phyloP scores from a whole-genome alignment of 2,888 invertebrate species.

The Rhimphoctona megacephalus region DNA sequence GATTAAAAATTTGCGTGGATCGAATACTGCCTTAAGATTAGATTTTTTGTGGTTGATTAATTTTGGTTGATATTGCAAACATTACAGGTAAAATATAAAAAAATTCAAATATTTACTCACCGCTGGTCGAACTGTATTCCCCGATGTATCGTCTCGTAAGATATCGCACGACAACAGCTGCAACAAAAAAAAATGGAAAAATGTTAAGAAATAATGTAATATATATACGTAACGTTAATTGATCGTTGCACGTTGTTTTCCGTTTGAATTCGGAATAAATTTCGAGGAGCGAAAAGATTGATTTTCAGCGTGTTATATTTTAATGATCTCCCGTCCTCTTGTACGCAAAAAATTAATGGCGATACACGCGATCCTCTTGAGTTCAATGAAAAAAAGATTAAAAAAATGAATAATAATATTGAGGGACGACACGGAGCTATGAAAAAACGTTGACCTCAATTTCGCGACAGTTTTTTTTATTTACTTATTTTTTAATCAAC shows the following conservation, averaged over 20 bases:
- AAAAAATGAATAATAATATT: conserved; percentile 24
- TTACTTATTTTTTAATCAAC: conserved; percentile 35
- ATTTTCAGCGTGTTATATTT: conserved; percentile 51
- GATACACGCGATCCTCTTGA: not conserved
- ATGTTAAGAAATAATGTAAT: not conserved
- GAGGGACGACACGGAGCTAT: conserved; percentile 18
- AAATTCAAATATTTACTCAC: conserved; percentile 85
- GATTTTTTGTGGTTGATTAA: not conserved
- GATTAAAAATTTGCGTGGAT: not conserved
- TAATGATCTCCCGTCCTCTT: conserved; percentile 45
- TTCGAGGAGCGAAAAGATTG: conserved; percentile 32
- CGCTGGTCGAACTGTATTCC: conserved; percentile 93
- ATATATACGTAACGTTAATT: conserved; percentile 28
- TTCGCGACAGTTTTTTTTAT: conserved; percentile 44
- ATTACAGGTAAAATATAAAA: not conserved
- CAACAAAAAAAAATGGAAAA: conserved; percentile 85
- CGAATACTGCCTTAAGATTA: not conserved
- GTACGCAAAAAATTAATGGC: not conserved
- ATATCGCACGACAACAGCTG: conserved; percentile 93
- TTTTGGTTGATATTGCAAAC: not conserved
- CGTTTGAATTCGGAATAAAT: conserved; percentile 37
- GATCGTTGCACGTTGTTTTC: not conserved
- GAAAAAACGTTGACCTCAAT: conserved; percentile 52
- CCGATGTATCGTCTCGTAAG: conserved; percentile 92
- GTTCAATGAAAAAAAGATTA: not conserved